These are phyloP conservation scores for Hydrotaea diabolus DNA, from an alignment of 2,888 invertebrate genomes.

Conservation along the genomic window DNA sequence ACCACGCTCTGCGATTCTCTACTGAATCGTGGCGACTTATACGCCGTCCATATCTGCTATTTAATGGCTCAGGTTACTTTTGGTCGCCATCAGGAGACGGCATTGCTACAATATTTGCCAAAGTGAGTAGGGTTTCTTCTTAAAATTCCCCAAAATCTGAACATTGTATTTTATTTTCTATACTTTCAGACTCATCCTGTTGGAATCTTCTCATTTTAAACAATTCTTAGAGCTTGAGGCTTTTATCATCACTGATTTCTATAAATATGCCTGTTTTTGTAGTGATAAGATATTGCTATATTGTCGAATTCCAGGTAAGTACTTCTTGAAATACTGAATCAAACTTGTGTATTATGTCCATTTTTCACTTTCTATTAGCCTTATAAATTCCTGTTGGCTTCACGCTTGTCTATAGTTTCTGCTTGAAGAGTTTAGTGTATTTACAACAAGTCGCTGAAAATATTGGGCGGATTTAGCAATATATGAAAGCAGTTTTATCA, in stretches of 20 bases:
- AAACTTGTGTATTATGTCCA: no score
- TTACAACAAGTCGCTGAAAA: slow-evolving; percentile 89
- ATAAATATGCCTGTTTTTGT: slow-evolving; percentile 94
- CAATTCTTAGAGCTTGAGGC: slow-evolving; percentile 88
- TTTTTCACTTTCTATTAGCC: slow-evolving; percentile 83
- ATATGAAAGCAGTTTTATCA: slow-evolving; percentile 82
- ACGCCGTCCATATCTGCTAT: slow-evolving; percentile 98
- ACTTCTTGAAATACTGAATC: neutral
- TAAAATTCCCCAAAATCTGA: no score
- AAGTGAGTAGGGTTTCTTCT: slow-evolving; percentile 67
- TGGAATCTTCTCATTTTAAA: slow-evolving; percentile 88
- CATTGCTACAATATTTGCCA: slow-evolving; percentile 76
- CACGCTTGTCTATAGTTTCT: slow-evolving; percentile 89
- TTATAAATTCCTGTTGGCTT: slow-evolving; percentile 92
- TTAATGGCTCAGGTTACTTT: slow-evolving; percentile 85
- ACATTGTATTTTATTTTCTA: neutral
- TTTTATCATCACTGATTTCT: slow-evolving; percentile 96
- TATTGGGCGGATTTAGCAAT: slow-evolving; percentile 83
- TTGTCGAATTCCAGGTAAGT: slow-evolving; percentile 88
- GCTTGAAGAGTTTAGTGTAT: slow-evolving; percentile 91
- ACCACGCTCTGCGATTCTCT: slow-evolving; percentile 89
- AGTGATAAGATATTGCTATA: slow-evolving; percentile 87
- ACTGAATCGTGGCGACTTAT: slow-evolving; percentile 88
- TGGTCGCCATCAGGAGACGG: slow-evolving; percentile 77
- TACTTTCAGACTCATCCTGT: slow-evolving; percentile 86